Percentiles rank a stretch among this genome's conserved stretches.
Evolutionary conservation across 37 sponge, comb jelly and placozoan genomes (phyloP).

Genomic region (Aplysina aerophoba): DNA sequence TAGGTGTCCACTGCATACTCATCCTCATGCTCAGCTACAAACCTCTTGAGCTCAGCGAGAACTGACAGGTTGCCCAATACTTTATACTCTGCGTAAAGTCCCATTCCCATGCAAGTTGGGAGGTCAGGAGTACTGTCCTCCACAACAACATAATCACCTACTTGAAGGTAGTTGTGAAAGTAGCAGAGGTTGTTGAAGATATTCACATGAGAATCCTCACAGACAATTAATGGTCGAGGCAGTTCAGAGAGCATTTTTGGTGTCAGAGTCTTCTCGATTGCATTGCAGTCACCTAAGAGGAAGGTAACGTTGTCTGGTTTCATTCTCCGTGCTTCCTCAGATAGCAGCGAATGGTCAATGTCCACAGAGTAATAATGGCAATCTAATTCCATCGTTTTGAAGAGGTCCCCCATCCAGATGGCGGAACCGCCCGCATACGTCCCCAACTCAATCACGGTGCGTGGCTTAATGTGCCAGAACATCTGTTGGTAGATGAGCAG

Average conservation of each 20-base stretch:
- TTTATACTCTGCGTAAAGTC: neutral
- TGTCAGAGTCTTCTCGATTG: constrained; percentile 57
- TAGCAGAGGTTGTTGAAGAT: constrained; percentile 34
- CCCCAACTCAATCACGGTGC: constrained; percentile 72
- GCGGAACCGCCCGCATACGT: constrained; percentile 61
- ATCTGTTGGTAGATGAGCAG: constrained; percentile 43
- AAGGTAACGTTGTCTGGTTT: constrained; percentile 62
- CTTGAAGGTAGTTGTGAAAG: constrained; percentile 47
- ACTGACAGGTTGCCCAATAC: neutral
- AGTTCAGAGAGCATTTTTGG: constrained; percentile 25
- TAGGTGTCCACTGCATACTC: too few species aligned
- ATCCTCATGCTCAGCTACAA: too few species aligned
- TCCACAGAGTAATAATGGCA: constrained; percentile 53
- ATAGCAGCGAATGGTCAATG: constrained; percentile 47
- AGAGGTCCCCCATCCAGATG: constrained; percentile 59
- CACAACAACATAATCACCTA: constrained; percentile 63
- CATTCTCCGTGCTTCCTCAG: constrained; percentile 15
- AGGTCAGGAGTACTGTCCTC: constrained; percentile 56
- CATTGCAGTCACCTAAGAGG: constrained; percentile 47
- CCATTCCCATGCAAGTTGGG: constrained; percentile 28
- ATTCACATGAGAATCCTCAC: constrained; percentile 77
- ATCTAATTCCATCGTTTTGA: constrained; percentile 23
- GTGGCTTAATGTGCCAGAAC: constrained; percentile 48
- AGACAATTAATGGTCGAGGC: constrained; percentile 57
- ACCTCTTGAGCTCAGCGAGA: too few species aligned